Evolutionary conservation across 2,113 vertebrate genomes (phyloP), one percentile per base, ranked within the genome.

Genomic region (Clupea harengus): DNA sequence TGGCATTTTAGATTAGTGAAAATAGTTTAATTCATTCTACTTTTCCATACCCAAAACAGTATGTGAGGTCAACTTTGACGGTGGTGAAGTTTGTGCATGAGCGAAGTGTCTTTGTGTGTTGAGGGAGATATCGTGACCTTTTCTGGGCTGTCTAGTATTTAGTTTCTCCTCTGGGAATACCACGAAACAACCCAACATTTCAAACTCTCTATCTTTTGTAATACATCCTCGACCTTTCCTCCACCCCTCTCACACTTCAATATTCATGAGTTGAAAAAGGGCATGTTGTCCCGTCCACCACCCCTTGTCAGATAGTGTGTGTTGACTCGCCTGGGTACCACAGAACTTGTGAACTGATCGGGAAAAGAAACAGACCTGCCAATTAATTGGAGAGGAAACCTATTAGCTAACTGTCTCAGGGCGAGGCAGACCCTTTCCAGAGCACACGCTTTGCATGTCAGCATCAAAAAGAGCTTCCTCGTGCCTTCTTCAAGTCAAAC

Each of bases 241-340:
- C 25, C 25, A 39, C 72, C 10, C n/a, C n/a, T 50, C 2, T 25
- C 47, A 17, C 64, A 17, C 81, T 60, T 89, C 81, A 83, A 80
- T 83, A 88, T 88, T 89, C 82, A 88, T 82, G 72, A 64, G 46
- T 85, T 52, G 67, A 25, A 60, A 88, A 86, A 72, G 83, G 45
- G 78, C 81, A 81, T 25, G 81, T 82, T 83, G 80, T 50, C 52
- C 72, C 25, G 9, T 83, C 60, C 39, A n/a, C 20, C 22, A 46
- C n/a, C 44, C 9, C 81, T 22, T 25, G 45, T 39, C 20, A 52
- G 52, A 75, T 44, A 49, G n/a, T 57, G 39, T 82, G 81, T 60
- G 18, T 57, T n/a, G 28, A 83, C 67, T 50, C 18, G 39, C 28
- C 50, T 22, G 52, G 7, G 46, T 25, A 25, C 46, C 54, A 46